These are phyloP conservation scores for Sebastiscus albofasciatus DNA, from an alignment of 2,797 vertebrate genomes.

Conservation along the genomic window DNA sequence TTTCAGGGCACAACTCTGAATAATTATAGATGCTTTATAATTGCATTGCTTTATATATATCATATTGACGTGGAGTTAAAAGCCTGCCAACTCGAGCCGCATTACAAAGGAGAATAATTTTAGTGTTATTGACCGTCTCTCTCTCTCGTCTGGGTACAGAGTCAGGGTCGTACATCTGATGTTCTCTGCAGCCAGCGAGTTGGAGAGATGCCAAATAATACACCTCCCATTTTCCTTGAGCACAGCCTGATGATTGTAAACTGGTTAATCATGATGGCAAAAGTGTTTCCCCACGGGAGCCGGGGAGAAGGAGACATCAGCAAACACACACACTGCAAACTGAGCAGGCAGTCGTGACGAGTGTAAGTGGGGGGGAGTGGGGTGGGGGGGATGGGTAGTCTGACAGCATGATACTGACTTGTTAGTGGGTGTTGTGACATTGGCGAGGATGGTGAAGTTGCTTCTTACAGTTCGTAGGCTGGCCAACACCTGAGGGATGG, in stretches of 20 bases:
- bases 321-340: conserved; percentile 56
- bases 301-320: conserved; percentile 41
- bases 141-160: conserved; percentile 59
- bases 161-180: conserved; percentile 61
- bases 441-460: conserved; percentile 96
- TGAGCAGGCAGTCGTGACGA: conserved; percentile 62
- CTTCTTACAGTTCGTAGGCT: conserved; percentile 95
- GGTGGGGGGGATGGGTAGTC: conserved; percentile 27
- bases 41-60: conserved; percentile 70
- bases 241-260: conserved; percentile 49
- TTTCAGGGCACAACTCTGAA: conserved; percentile 39
- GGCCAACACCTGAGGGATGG: conserved; percentile 90
- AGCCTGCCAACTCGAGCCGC: conserved; percentile 67
- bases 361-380: conserved; percentile 19
- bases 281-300: conserved; percentile 50
- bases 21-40: conserved; percentile 73
- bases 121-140: conserved; percentile 73
- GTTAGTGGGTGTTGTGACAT: conserved; percentile 91
- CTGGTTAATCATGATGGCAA: conserved; percentile 55
- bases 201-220: conserved; percentile 54
- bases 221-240: conserved; percentile 54
- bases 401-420: conserved; percentile 88
- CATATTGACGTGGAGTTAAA: conserved; percentile 71
- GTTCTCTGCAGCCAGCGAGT: conserved; percentile 24
- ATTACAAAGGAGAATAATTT: conserved; percentile 72